Evolutionary conservation across 2,113 vertebrate species (phyloP), one percentile per base, ranked within the genome.

Genomic region (Dicerorhinus sumatrensis): DNA sequence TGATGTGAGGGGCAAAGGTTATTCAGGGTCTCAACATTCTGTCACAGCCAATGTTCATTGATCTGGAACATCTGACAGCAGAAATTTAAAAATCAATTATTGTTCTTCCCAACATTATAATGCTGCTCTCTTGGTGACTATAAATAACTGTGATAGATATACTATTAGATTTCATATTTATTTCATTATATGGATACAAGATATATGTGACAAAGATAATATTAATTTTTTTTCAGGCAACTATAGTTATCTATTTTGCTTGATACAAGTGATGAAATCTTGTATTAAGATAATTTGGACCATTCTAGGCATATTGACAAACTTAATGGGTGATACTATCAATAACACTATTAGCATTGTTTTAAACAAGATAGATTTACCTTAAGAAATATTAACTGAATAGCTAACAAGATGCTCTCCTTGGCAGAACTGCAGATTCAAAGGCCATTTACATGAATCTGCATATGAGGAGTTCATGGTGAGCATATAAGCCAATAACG

Each of bases 81-180:
- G 82, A 96, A 95, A 65, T 86, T 62, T 36, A 36, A 79, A 93
- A 81, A 83, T 76, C 20, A 86, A 89, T 69, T 89, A 54, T 51
- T 46, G 0, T 27, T 92, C 36, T 70, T 89, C 7, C 54, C 21
- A 92, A 42, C 12, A 83, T 84, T 72, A 16, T 67, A 77, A 91
- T 72, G 11, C 25, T 85, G 36, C 1, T 92, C 11, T 95, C 14
- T 36, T 94, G 62, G 29, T 82, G 39, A 94, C 31, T 89, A 31
- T 58, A 94, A 89, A 33, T 79, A 62, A 89, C 54, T 48, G 13
- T 69, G 31, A 69, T 67, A 21, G 21, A 73, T 70, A 77, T 21
- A 67, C 13, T 58, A 75, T 60, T 97, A 87, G 8, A 67, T 85
- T 91, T 87, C 27, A 63, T n/a, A 79, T 63, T 65, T 29, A 90